phyloP scores from a whole-genome alignment of 2,113 vertebrate species.

The Pycnonotus jocosus region DNA sequence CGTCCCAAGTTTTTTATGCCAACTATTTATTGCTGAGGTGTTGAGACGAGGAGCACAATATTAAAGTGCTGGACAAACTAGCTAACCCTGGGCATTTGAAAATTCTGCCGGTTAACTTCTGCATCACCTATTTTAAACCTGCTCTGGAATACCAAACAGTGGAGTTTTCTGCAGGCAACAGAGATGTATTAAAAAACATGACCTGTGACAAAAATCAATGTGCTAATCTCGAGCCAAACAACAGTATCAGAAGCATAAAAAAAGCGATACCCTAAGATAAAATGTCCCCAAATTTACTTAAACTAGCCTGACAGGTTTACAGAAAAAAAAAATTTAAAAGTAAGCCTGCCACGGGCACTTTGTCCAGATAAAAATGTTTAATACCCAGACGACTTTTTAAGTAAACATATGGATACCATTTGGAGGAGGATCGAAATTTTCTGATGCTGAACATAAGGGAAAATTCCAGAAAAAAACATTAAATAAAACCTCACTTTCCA shows the following conservation, averaged over 20 bases:
- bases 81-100: slow-evolving; percentile 17
- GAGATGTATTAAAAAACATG: slow-evolving; percentile 74
- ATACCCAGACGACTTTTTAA: background rate
- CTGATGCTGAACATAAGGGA: background rate
- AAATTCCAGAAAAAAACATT: background rate
- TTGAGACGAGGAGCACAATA: background rate
- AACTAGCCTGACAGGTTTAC: slow-evolving; percentile 18
- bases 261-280: slow-evolving; percentile 65
- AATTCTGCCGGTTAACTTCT: slow-evolving; percentile 53
- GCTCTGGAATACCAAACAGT: slow-evolving; percentile 13
- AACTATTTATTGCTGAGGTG: background rate
- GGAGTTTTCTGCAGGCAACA: slow-evolving; percentile 59
- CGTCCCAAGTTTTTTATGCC: background rate
- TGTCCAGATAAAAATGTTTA: background rate
- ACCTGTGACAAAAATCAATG: slow-evolving; percentile 78
- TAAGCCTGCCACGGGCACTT: background rate
- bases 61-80: background rate
- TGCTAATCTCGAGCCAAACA: slow-evolving; percentile 75
- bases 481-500: background rate
- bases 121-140: slow-evolving; percentile 23
- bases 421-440: background rate
- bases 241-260: slow-evolving; percentile 68
- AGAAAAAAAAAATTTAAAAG: background rate
- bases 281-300: slow-evolving; percentile 49
- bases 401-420: slow-evolving; percentile 6